A percentile compares a stretch with the other conserved stretches of the same genome.
Conservation (phyloP, 2,113 vertebrate species). For the Aspiorhynchus laticeps region DNA sequence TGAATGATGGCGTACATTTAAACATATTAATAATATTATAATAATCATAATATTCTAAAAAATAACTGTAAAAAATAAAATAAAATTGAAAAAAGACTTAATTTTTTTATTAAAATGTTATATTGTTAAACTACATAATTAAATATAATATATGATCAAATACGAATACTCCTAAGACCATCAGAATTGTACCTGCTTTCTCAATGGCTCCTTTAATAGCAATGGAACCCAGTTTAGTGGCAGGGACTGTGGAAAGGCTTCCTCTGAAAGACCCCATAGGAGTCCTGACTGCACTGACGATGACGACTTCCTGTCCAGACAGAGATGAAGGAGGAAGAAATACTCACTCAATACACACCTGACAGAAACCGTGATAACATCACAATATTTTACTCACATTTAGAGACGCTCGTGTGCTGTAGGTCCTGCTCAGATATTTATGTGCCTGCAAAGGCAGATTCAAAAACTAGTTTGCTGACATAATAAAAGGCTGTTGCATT, state of each 20-base stretch:
- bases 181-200: slow-evolving; percentile 80
- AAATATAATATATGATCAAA: background rate
- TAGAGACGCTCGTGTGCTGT: slow-evolving; percentile 81
- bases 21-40: too few species aligned
- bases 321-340: background rate
- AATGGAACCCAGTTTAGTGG: slow-evolving; percentile 87
- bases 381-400: slow-evolving; percentile 83
- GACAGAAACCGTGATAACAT: background rate
- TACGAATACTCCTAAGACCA: background rate
- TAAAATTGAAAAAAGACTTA: too few species aligned
- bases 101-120: too few species aligned
- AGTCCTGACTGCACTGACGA: slow-evolving; percentile 90
- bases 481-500: too few species aligned
- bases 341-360: background rate
- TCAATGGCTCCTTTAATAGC: slow-evolving; percentile 93
- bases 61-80: too few species aligned
- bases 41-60: too few species aligned
- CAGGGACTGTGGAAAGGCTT: slow-evolving; percentile 84
- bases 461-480: background rate
- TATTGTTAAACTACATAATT: too few species aligned
- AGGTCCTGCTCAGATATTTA: slow-evolving; percentile 76
- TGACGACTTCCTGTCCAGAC: slow-evolving; percentile 87
- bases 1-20: too few species aligned
- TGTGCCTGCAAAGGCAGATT: slow-evolving; percentile 72
- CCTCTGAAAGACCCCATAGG: slow-evolving; percentile 94